phyloP scores from a whole-genome alignment of 2,797 vertebrate species.

The Trichosurus vulpecula region DNA sequence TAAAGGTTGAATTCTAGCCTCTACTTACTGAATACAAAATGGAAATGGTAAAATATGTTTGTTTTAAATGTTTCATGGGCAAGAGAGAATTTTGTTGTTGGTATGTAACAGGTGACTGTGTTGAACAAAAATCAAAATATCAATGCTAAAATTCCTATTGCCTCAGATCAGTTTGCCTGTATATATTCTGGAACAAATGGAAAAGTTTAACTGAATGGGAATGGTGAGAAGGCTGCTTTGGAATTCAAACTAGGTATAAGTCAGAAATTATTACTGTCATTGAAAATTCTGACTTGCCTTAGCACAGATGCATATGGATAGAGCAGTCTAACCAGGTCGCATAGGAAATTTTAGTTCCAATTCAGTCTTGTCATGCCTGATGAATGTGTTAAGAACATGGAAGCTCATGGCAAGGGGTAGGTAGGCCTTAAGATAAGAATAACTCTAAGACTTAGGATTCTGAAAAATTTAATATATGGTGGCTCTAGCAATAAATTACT shows the following conservation, averaged over 20 bases:
- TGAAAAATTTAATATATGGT: constrained; percentile 12
- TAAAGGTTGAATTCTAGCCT: neutral
- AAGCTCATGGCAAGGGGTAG: neutral
- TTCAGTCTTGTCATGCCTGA: neutral
- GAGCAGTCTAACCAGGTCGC: neutral
- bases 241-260: neutral
- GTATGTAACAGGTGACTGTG: neutral
- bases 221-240: neutral
- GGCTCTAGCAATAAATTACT: constrained; percentile 1
- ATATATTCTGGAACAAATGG: neutral
- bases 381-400: neutral
- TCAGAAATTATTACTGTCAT: neutral
- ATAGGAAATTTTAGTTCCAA: constrained; percentile 22
- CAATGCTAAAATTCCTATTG: neutral
- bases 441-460: neutral
- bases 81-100: neutral
- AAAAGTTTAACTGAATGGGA: neutral
- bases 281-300: neutral
- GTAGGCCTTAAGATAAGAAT: constrained; percentile 1
- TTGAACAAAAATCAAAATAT: neutral
- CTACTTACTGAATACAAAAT: neutral
- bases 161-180: neutral
- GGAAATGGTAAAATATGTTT: neutral
- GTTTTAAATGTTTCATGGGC: neutral
- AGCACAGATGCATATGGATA: neutral